Conservation (phyloP, 1,140 invertebrate genomes). For the Pseudachorutes palmiensis region DNA sequence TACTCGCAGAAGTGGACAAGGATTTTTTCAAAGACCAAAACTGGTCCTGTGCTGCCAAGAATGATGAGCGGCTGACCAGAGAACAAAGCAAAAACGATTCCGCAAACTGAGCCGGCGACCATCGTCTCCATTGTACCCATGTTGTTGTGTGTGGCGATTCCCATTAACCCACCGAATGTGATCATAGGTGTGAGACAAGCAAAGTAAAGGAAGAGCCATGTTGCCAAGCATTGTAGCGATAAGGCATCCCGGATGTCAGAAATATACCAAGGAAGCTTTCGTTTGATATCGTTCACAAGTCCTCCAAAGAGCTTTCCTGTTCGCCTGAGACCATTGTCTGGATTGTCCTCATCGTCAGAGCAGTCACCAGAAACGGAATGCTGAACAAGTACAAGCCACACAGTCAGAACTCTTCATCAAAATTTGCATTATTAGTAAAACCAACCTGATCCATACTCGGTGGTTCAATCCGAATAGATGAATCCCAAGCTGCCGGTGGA, state of each 20-base stretch:
- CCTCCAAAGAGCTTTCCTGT: slow-evolving; percentile 42
- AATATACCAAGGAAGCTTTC: slow-evolving; percentile 40
- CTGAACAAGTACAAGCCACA: background rate
- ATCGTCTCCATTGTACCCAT: slow-evolving; percentile 45
- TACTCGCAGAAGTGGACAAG: slow-evolving; percentile 43
- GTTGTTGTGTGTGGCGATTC: slow-evolving; percentile 40
- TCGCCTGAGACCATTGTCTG: slow-evolving; percentile 36
- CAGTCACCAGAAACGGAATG: slow-evolving; percentile 4
- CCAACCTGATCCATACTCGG: slow-evolving; percentile 33
- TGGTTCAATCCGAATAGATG: slow-evolving; percentile 42
- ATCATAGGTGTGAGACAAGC: slow-evolving; percentile 46
- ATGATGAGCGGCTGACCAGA: slow-evolving; percentile 48
- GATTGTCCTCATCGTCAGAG: slow-evolving; percentile 41
- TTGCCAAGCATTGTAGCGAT: slow-evolving; percentile 43
- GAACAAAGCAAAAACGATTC: slow-evolving; percentile 45
- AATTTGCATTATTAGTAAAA: too few relatives aligned
- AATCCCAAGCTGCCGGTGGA: slow-evolving; percentile 45
- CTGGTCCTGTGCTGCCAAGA: slow-evolving; percentile 46
- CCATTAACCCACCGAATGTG: slow-evolving; percentile 47
- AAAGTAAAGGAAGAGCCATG: slow-evolving; percentile 46
- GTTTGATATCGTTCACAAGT: slow-evolving; percentile 42
- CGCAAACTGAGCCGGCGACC: slow-evolving; percentile 43
- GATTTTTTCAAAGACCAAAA: slow-evolving; percentile 46
- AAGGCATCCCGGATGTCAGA: slow-evolving; percentile 44
- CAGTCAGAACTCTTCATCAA: too few relatives aligned